phyloP scores from a whole-genome alignment of 92 coral and sea anemone genomes.

The Porites rus region DNA sequence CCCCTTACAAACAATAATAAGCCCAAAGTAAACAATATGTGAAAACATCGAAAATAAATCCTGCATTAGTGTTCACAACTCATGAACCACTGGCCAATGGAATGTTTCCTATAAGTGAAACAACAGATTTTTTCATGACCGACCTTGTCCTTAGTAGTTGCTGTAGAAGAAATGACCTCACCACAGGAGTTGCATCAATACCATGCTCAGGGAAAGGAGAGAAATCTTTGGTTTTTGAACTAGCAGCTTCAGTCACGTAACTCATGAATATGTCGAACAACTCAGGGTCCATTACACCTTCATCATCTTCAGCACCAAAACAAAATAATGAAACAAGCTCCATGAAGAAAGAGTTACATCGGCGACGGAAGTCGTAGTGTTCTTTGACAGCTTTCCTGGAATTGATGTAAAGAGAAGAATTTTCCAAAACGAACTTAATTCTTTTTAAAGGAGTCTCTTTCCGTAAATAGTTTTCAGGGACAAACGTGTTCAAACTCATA shows the following conservation, averaged over 20 bases:
- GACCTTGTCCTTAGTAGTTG: conserved; percentile 79
- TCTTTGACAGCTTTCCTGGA: conserved; percentile 60
- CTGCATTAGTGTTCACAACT: too few relatives aligned
- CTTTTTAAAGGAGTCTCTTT: background rate
- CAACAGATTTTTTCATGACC: background rate
- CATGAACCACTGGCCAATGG: too few relatives aligned
- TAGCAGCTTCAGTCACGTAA: conserved; percentile 67
- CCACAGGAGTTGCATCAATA: conserved; percentile 87
- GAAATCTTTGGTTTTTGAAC: conserved; percentile 72
- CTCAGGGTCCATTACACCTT: conserved; percentile 56
- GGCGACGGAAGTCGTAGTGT: conserved; percentile 77
- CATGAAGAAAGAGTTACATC: conserved; percentile 90
- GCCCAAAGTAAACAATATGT: too few relatives aligned
- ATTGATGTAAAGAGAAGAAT: background rate
- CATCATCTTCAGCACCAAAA: conserved; percentile 69
- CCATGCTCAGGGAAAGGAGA: conserved; percentile 90
- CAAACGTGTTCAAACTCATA: too few relatives aligned
- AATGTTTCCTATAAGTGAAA: too few relatives aligned
- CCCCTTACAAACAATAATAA: too few relatives aligned
- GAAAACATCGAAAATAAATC: too few relatives aligned
- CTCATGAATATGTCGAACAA: conserved; percentile 80
- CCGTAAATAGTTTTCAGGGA: too few relatives aligned
- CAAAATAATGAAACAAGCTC: conserved; percentile 87
- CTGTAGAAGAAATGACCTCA: conserved; percentile 85
- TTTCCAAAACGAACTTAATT: too few relatives aligned